A percentile compares a stretch with the other conserved stretches of the same genome.
Evolutionary conservation across 2,888 invertebrate genomes (phyloP).

Genomic region (Leucophora obtusa): DNA sequence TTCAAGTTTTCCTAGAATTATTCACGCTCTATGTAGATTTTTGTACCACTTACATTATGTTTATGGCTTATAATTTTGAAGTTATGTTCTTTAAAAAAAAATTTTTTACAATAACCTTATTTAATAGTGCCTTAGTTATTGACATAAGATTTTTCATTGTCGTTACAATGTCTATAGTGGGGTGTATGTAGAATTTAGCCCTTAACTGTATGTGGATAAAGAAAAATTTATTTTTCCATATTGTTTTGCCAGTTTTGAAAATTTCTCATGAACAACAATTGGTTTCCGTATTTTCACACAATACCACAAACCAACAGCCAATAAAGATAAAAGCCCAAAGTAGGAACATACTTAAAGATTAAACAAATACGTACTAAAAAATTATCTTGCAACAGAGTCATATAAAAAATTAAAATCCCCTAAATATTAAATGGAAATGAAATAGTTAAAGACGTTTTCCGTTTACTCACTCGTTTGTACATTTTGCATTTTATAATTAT

Average conservation of each 20-base stretch:
- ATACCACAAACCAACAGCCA: slow-evolving; percentile 1
- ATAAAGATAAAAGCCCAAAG: slow-evolving; percentile 1
- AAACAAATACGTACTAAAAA: too few relatives aligned
- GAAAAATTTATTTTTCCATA: background rate
- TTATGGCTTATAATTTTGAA: too few relatives aligned
- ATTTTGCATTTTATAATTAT: background rate
- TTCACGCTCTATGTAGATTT: too few relatives aligned
- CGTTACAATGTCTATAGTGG: too few relatives aligned
- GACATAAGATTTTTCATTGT: too few relatives aligned
- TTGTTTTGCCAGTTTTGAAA: slow-evolving; percentile 10
- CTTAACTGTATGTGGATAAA: too few relatives aligned
- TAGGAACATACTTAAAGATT: slow-evolving; percentile 29
- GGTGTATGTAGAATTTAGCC: too few relatives aligned
- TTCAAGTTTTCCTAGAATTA: too few relatives aligned
- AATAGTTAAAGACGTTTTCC: background rate
- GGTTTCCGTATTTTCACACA: slow-evolving; percentile 51
- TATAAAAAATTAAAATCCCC: background rate
- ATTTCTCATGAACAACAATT: slow-evolving; percentile 52
- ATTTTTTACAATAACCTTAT: too few relatives aligned
- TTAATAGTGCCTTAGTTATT: too few relatives aligned
- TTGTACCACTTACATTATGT: too few relatives aligned
- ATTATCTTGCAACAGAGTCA: slow-evolving; percentile 3
- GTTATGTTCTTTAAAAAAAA: too few relatives aligned
- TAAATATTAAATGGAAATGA: background rate
- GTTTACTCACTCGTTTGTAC: background rate